Evolutionary conservation across 23 tunicate species (phyloP), one percentile per base, ranked within the genome.

Genomic region (Trididemnum nubilum): DNA sequence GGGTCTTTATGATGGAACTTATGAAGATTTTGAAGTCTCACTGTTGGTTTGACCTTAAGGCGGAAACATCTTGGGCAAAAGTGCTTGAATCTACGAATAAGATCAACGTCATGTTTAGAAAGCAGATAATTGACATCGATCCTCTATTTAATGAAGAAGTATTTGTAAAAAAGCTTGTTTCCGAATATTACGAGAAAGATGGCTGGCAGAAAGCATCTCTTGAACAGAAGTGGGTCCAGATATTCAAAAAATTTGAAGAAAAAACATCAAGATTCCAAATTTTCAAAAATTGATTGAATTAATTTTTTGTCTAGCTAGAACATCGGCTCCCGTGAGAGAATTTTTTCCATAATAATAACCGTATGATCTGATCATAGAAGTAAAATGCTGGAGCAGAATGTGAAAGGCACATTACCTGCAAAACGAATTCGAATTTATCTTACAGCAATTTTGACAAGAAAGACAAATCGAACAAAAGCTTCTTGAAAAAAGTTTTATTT

Each of bases 141-240:
- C 73, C 85, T 73, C 85, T 82, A 72, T 82, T 76, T 40, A 36
- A 76, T 40, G 81, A 76, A 36, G 85, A 83, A 51, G 87, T 83
- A 54, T 83, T 76, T 78, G 84, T 75, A 30, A 75, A 83, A 83
- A 78, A 82, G 87, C 84, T 51, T 58, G 30, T 83, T 39, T 83
- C 73, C 40, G n/a, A n/a, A n/a, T n/a, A n/a, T n/a, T n/a, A n/a
- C n/a, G n/a, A n/a, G n/a, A n/a, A n/a, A n/a, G n/a, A 58, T 50
- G 76, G 87, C 83, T 83, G 87, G 83, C 85, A 83, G 80, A 83
- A 78, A 35, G 51, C 51, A 77, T 78, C 84, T 76, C 80, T 78
- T 79, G 87, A 75, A 77, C 73, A 83, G 51, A 83, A 83, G 83
- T n/a, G n/a, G n/a, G n/a, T n/a, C n/a, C n/a, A n/a, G n/a, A n/a